Evolutionary conservation across 2,797 vertebrate species (phyloP).

Genomic region (Labeo calbasu): DNA sequence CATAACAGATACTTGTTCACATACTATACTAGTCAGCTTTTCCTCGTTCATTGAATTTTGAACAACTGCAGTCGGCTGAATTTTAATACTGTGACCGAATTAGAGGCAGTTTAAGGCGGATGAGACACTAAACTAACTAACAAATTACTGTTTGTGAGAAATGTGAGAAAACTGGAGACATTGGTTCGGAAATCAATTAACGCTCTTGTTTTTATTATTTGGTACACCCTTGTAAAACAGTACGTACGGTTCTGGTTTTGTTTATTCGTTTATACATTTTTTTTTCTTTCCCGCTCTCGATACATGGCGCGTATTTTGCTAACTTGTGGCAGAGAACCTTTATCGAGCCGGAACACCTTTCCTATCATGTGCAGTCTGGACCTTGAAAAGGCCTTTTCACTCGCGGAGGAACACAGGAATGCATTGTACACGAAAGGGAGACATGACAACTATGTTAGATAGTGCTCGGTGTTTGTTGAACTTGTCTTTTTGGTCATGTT

Average conservation of each 20-base stretch:
- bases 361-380: slow-evolving; percentile 59
- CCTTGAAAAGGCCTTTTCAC: slow-evolving; percentile 69
- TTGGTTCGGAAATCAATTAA: background rate
- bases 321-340: slow-evolving; percentile 43
- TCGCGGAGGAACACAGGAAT: slow-evolving; percentile 62
- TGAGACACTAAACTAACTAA: background rate
- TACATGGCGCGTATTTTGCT: slow-evolving; percentile 2
- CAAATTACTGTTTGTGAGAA: background rate
- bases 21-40: slow-evolving; percentile 7
- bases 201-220: background rate
- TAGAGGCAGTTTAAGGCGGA: too few species aligned
- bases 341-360: slow-evolving; percentile 51
- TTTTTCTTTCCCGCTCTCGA: slow-evolving; percentile 4
- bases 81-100: background rate
- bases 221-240: background rate
- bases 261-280: background rate
- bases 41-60: background rate
- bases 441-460: slow-evolving; percentile 65
- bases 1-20: background rate
- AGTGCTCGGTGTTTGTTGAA: slow-evolving; percentile 51
- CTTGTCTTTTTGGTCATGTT: slow-evolving; percentile 15
- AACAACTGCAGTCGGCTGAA: background rate
- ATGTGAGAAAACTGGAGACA: background rate
- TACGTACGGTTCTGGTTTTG: background rate
- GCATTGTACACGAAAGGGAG: slow-evolving; percentile 66